Percentiles rank a stretch among this genome's conserved stretches.
Evolutionary conservation across 2,888 invertebrate genomes (phyloP).

Genomic region (Gari tellinella): DNA sequence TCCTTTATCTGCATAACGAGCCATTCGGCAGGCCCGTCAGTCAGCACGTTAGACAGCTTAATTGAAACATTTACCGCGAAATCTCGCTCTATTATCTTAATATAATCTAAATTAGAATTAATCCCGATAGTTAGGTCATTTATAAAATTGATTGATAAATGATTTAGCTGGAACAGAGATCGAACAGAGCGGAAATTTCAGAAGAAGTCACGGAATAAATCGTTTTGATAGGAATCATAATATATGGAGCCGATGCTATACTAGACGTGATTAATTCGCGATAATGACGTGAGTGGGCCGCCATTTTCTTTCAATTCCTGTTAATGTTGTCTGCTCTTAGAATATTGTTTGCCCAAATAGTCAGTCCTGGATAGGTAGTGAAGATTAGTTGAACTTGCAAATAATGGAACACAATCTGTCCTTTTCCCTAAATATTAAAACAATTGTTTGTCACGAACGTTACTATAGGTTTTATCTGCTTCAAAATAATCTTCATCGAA

Average conservation of each 20-base stretch:
- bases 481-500: too few relatives aligned
- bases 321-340: too few relatives aligned
- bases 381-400: too few relatives aligned
- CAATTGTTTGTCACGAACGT: too few relatives aligned
- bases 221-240: slow-evolving; percentile 8
- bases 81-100: slow-evolving; percentile 52
- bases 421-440: too few relatives aligned
- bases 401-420: too few relatives aligned
- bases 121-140: slow-evolving; percentile 54
- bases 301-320: too few relatives aligned
- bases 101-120: slow-evolving; percentile 64
- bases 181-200: slow-evolving; percentile 15
- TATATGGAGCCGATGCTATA: not conserved
- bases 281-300: too few relatives aligned
- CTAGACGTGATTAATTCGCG: too few relatives aligned
- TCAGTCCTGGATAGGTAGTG: too few relatives aligned
- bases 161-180: slow-evolving; percentile 19
- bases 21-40: slow-evolving; percentile 33
- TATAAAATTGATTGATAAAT: slow-evolving; percentile 60
- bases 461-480: too few relatives aligned
- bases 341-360: too few relatives aligned
- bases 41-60: slow-evolving; percentile 50
- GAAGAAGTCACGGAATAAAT: slow-evolving; percentile 13
- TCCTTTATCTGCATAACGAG: slow-evolving; percentile 50
- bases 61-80: slow-evolving; percentile 60